phyloP scores from a whole-genome alignment of 2,113 vertebrate species.

The Gymnarchus niloticus region DNA sequence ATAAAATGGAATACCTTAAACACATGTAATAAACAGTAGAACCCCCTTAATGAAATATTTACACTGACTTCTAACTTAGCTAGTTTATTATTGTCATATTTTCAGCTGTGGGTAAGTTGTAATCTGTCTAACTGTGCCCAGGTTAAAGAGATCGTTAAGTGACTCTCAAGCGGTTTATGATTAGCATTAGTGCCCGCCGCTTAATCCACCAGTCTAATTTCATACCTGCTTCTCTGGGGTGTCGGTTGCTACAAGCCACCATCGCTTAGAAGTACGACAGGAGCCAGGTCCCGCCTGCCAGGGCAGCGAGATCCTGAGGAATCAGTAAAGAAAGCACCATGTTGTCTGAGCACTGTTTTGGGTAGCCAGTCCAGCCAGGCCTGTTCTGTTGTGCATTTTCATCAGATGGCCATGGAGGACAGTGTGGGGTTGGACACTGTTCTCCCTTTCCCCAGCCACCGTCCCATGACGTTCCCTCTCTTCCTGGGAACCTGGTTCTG shows the following conservation, averaged over 20 bases:
- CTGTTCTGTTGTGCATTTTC: too few relatives aligned
- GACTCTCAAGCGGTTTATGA: not conserved
- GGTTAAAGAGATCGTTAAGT: not conserved
- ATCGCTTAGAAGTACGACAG: not conserved
- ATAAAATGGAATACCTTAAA: constrained; percentile 23
- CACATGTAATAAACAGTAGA: constrained; percentile 6
- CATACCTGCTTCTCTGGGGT: not conserved
- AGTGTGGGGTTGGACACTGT: too few relatives aligned
- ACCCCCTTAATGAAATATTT: constrained; percentile 9
- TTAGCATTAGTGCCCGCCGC: not conserved
- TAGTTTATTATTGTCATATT: not conserved
- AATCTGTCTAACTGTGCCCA: too few relatives aligned
- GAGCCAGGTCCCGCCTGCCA: not conserved
- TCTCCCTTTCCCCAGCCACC: too few relatives aligned
- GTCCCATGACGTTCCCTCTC: not conserved
- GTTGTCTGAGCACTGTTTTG: too few relatives aligned
- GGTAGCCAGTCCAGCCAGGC: too few relatives aligned
- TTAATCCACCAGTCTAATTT: not conserved
- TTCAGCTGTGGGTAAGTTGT: not conserved
- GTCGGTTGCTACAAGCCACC: not conserved
- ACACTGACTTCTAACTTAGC: too few relatives aligned
- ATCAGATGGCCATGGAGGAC: too few relatives aligned
- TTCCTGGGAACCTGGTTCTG: not conserved
- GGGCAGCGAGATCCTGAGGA: too few relatives aligned
- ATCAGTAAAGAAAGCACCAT: too few relatives aligned